These are phyloP conservation scores for Dynastes grantii DNA, from an alignment of 2,888 invertebrate species.

Conservation along the genomic window DNA sequence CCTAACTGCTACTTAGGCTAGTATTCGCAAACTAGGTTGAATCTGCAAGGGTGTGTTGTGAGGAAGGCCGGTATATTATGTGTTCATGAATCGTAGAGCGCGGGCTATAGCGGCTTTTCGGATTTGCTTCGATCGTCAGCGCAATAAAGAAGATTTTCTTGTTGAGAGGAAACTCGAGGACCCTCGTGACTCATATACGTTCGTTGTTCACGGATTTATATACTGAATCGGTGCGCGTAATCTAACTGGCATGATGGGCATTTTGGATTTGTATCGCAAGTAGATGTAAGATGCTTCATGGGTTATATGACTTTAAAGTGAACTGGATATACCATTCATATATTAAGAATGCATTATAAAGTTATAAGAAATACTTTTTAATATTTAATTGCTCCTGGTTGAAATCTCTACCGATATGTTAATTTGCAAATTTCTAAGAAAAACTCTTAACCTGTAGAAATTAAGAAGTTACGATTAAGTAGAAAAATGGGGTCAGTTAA, in stretches of 20 bases:
- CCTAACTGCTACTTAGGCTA: slow-evolving; percentile 15
- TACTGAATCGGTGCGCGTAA: slow-evolving; percentile 49
- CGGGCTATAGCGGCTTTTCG: slow-evolving; percentile 54
- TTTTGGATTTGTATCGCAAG: not conserved
- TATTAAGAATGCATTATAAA: no score
- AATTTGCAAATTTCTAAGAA: no score
- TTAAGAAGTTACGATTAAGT: no score
- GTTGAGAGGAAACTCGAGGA: slow-evolving; percentile 69
- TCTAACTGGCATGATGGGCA: slow-evolving; percentile 35
- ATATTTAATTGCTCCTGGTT: no score
- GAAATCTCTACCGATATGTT: no score
- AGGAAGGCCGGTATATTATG: slow-evolving; percentile 10
- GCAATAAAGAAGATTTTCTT: slow-evolving; percentile 71
- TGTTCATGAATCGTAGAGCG: slow-evolving; percentile 44
- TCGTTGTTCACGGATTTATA: slow-evolving; percentile 65
- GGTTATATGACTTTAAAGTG: not conserved
- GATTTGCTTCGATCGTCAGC: slow-evolving; percentile 63
- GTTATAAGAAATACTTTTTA: no score
- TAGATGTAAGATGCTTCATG: not conserved
- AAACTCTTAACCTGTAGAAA: no score
- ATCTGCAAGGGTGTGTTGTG: slow-evolving; percentile 4
- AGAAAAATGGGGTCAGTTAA: no score
- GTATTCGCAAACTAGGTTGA: not conserved
- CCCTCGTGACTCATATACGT: slow-evolving; percentile 67
- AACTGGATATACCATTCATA: no score